Evolutionary conservation across 2,113 vertebrate genomes (phyloP), one percentile per base, ranked within the genome.

Genomic region (Gobiocypris rarus): DNA sequence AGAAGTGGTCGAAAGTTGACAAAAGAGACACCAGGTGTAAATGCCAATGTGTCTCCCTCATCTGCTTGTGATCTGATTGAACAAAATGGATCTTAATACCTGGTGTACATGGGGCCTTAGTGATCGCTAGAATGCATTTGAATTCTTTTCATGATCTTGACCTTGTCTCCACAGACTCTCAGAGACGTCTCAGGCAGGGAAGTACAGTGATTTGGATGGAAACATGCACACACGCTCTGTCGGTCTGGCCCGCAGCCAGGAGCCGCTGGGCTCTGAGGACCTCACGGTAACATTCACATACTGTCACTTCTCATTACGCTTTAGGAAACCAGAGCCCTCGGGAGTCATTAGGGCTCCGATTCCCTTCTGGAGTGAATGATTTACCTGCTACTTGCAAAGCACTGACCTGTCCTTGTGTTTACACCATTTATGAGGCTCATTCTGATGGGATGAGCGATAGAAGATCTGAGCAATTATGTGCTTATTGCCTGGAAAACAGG

Each of bases 181-280:
- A 34, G 98, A 99, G 94, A 98, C 96, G 0, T 96, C 95, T 2
- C 93, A 94, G 82, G 95, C 93, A 48, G 96, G 96, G 86, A 95
- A 95, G 85, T 90, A 93, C 31, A 95, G 94, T 11, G 97, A 98
- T 69, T 52, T 91, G 78, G 97, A 98, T 6, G 89, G 91, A 6
- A 86, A 86, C 85, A 86, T 91, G 31, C 90, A 92, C 67, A 26
- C 89, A 48, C 96, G 94, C 22, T 97, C 96, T 0, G 87, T 96
- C 17, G 95, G 95, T 9, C 95, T 99, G 73, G 93, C 96, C 34
- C 95, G 97, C 85, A 99, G 98, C 91, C 97, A 99, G 88, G 98
- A 99, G 89, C 98, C 98, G 76, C 91, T 95, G 75, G 91, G 83
- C 82, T 90, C 94, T 0, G 97, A 99, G 71, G 98, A 99, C 69